Base-by-base conservation (phyloP, 2,113 vertebrate genomes). In the Dipodomys spectabilis region DNA sequence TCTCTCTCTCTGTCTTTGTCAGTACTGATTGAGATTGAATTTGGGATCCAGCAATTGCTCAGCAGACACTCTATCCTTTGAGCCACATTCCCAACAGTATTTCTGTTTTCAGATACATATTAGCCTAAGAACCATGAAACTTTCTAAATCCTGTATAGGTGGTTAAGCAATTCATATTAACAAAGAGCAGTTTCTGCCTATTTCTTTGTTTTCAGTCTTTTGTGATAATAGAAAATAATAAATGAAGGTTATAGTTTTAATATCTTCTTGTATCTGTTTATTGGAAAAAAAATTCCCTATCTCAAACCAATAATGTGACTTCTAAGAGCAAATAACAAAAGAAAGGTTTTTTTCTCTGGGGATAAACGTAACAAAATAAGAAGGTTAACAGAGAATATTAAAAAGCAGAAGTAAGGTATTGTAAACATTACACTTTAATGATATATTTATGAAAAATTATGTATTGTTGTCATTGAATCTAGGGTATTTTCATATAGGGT, bases 321-420 rank as follows among this genome's bases (percentile, higher is more conserved):
- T 69, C 10, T 78, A 68, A 67, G 1, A 78, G 1, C 75, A 85
- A 90, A 53, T 68, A 23, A 64, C 1, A 94, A 80, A 65, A 71
- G 15, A 1, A 25, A 39, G 1, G 1, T 2, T 68, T 5, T 68
- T 5, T 49, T 27, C 4, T 27, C 13, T 77, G 18, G 5, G 6
- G 2, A 4, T 68, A 93, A 78, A 28, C 64, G 0, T 7, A 88
- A 32, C 15, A 35, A 45, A 44, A 49, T 35, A 73, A 2, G 6
- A 84, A 73, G 1, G 4, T 10, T 39, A 83, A 69, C 68, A 39
- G 12, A 57, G 6, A 88, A 73, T 11, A 35, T 79, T 73, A 89
- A 84, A 1, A 30, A 62, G 3, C 5, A 68, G 12, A 65, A 71
- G 0, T 1, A 81, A 19, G 45, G 1, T 60, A 71, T 78, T 64